Evolutionary conservation across 2,888 invertebrate genomes (phyloP).

Genomic region (Ephialtes manifestator): DNA sequence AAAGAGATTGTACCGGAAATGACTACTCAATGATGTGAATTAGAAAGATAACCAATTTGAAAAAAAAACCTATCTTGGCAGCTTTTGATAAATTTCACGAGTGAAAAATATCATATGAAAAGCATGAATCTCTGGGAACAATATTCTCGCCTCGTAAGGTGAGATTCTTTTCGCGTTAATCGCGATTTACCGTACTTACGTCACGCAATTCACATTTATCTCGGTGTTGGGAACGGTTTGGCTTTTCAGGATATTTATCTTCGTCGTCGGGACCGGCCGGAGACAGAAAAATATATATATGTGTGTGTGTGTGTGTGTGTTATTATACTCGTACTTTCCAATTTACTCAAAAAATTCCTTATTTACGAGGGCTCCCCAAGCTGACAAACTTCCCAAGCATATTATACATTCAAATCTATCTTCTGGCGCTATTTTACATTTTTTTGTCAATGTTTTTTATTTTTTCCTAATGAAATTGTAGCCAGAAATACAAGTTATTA

Average conservation of each 20-base stretch:
- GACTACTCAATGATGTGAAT: background rate
- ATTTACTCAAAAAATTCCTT: conserved; percentile 25
- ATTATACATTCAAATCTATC: background rate
- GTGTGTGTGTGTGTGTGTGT: too few relatives aligned
- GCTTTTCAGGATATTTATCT: conserved; percentile 21
- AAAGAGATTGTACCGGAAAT: too few relatives aligned
- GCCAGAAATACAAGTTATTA: background rate
- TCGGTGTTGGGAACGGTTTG: background rate
- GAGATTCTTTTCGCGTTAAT: conserved; percentile 27
- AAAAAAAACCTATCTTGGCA: background rate
- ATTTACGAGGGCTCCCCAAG: background rate
- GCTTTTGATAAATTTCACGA: background rate
- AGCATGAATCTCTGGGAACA: background rate
- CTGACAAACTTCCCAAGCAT: background rate
- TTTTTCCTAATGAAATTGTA: background rate
- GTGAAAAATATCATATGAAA: background rate
- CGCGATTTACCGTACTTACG: conserved; percentile 32
- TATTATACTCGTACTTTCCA: conserved; percentile 19
- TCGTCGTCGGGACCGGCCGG: background rate
- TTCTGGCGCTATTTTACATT: background rate
- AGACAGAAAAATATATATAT: background rate
- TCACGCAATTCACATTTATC: conserved; percentile 35
- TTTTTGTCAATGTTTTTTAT: background rate
- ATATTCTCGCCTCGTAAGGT: background rate
- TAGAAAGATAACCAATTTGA: background rate